Evolutionary conservation across 2,888 invertebrate species (phyloP).

Genomic region (Rhyacophila evoluta): DNA sequence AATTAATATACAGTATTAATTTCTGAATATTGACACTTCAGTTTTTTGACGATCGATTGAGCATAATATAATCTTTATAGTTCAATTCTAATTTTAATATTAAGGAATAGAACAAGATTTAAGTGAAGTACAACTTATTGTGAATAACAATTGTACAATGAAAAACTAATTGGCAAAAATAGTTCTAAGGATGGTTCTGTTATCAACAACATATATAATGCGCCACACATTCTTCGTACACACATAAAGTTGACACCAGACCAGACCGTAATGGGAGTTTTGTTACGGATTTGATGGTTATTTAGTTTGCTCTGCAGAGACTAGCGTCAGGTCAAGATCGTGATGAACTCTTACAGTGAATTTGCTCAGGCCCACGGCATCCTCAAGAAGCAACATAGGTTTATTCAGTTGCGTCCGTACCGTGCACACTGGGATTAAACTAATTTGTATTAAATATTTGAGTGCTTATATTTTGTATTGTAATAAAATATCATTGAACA

Average conservation of each 20-base stretch:
- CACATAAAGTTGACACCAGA: background rate
- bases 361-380: background rate
- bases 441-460: too few species aligned
- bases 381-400: background rate
- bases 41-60: too few species aligned
- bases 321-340: slow-evolving; percentile 23
- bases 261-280: slow-evolving; percentile 15
- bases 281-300: slow-evolving; percentile 32
- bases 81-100: too few species aligned
- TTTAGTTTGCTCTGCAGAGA: slow-evolving; percentile 19
- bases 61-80: too few species aligned
- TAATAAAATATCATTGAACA: too few species aligned
- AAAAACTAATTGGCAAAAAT: background rate
- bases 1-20: too few species aligned
- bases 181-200: background rate
- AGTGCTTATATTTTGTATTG: too few species aligned
- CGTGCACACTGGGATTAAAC: too few species aligned
- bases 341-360: background rate
- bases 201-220: background rate
- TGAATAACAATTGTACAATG: too few species aligned
- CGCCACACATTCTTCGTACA: background rate
- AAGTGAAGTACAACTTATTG: too few species aligned
- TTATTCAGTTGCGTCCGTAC: background rate
- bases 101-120: too few species aligned
- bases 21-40: too few species aligned